Evolutionary conservation across 2,888 invertebrate species (phyloP), one percentile per base, ranked within the genome.

Genomic region (Thyatira batis): DNA sequence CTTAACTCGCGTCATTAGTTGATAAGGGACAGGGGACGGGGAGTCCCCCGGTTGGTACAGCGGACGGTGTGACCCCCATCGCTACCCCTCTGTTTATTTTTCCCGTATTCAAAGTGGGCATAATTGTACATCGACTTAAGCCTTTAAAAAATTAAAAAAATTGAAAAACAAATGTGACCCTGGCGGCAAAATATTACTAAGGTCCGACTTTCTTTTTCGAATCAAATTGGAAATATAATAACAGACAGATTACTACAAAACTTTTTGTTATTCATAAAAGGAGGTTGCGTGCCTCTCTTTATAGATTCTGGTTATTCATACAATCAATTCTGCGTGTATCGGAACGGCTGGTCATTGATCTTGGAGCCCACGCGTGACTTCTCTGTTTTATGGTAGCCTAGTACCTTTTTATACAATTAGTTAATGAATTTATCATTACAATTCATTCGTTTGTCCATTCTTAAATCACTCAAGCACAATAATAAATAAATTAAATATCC

Each of bases 1-100:
- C 74, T 78, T 78, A 80, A 82, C 72, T 80, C 78, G 76, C 78
- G 81, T 87, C 87, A 86, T 85, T 85, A 82, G 73, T 77, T 85
- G 85, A 84, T 80, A 77, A 84, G 80, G 85, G 83, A 77, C 71
- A 17, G 72, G 63, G 67, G 63, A 64, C 71, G 55, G 55, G 46
- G 52, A 49, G 65, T 27, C 51, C 25, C 33, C 45, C 21, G 20
- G 11, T 13, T 13, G 30, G 21, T 21, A 13, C 39, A 27, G 25
- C 28, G 30, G 21, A 1, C 45, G 52, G 39, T 39, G 39, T 39
- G 39, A 8, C 17, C 39, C 39, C 39, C 53, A 54, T 46, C 55
- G 77, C 66, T 65, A 66, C 64, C 84, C 84, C 82, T 82, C 78
- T 85, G 82, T 84, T 85, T 86, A 80, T 72, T 78, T 71, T 69